phyloP scores from a whole-genome alignment of 1,140 invertebrate species.

The Drosophila quadrilineata region DNA sequence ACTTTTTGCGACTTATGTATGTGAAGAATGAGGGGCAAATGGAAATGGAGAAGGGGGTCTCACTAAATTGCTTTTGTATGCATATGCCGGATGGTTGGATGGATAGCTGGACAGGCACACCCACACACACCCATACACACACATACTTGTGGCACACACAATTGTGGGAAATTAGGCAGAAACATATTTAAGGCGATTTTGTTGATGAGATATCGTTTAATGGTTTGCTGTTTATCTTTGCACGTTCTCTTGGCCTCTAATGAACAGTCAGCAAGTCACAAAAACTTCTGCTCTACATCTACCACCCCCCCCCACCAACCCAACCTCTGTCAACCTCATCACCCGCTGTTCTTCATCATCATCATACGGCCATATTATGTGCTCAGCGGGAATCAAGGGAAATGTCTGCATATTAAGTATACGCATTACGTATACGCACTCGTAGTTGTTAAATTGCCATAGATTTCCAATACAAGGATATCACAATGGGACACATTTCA shows the following conservation, averaged over 20 bases:
- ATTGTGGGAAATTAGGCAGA: conserved; percentile 68
- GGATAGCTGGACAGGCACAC: conserved; percentile 10
- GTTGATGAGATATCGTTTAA: conserved; percentile 64
- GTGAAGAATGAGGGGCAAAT: background rate
- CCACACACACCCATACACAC: background rate
- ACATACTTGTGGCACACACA: conserved; percentile 19
- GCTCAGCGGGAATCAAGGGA: conserved; percentile 26
- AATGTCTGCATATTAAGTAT: conserved; percentile 40
- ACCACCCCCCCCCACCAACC: background rate
- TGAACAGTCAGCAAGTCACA: conserved; percentile 44
- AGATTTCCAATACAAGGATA: conserved; percentile 3
- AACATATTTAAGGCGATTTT: conserved; percentile 71
- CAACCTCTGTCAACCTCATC: background rate
- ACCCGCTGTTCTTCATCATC: background rate
- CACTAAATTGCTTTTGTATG: conserved; percentile 57
- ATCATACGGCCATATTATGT: conserved; percentile 4
- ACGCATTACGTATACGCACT: conserved; percentile 30
- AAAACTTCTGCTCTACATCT: conserved; percentile 11
- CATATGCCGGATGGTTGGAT: conserved; percentile 45
- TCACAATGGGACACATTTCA: conserved; percentile 25
- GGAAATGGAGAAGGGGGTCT: background rate
- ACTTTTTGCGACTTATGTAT: conserved; percentile 32
- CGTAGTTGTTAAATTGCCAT: conserved; percentile 26
- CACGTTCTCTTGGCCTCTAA: conserved; percentile 27
- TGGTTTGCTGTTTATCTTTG: conserved; percentile 54